These are phyloP conservation scores for Porites cylindrica DNA, from an alignment of 92 coral and sea anemone genomes.

Conservation along the genomic window DNA sequence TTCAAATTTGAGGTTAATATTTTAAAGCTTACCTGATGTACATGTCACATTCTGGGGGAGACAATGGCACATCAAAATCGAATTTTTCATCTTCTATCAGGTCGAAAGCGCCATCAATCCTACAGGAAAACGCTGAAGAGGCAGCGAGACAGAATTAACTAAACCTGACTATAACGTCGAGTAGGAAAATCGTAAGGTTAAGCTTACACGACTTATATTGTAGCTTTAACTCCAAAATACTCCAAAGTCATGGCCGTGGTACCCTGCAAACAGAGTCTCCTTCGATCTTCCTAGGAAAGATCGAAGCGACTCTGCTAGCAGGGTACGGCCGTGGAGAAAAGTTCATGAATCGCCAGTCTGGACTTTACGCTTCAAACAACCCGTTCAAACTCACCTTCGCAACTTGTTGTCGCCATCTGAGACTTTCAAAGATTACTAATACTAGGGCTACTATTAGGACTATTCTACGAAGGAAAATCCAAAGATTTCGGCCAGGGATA, in stretches of 20 bases:
- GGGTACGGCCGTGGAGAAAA: no score
- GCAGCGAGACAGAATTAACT: background rate
- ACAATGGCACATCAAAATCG: conserved; percentile 92
- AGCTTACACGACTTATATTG: no score
- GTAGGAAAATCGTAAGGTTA: no score
- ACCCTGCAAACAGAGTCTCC: no score
- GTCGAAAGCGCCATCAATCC: background rate
- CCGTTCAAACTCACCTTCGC: conserved; percentile 24
- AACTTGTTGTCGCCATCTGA: conserved; percentile 12
- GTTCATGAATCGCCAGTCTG: background rate
- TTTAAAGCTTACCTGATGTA: conserved; percentile 8
- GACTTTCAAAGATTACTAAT: background rate
- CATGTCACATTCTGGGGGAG: conserved; percentile 64
- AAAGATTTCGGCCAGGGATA: background rate
- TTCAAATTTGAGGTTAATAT: background rate
- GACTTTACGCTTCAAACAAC: background rate
- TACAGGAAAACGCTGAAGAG: conserved; percentile 11
- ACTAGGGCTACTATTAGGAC: background rate
- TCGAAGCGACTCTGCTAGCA: no score
- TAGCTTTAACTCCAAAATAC: no score
- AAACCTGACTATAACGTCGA: background rate
- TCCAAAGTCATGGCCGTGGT: no score
- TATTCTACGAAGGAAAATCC: background rate
- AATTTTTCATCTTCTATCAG: conserved; percentile 92
- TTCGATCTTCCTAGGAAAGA: no score